Evolutionary conservation across 2,888 invertebrate genomes (phyloP), one percentile per base, ranked within the genome.

Genomic region (Melieria omissa): DNA sequence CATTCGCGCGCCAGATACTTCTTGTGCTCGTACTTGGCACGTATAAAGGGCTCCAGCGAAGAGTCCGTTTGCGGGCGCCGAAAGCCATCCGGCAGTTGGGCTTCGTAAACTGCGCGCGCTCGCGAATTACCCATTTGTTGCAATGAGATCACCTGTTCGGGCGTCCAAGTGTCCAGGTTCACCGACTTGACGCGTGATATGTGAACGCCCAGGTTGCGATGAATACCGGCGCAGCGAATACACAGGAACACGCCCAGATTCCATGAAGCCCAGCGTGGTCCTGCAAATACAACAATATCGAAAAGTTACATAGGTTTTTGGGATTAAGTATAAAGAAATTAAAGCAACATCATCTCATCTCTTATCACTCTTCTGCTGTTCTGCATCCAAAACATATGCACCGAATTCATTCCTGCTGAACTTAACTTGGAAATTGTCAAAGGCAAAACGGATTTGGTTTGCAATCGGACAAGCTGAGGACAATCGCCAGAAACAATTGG

Each of bases 261-360:
- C 98, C 98, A 99, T 77, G 98, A 97, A 63, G 99, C 98, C 99
- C 99, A 99, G 87, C 99, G 91, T 72, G 99, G 99, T 86, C 99
- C 98, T 98, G 74, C 5, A 65, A 76, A 57, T 45, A 2, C 14
- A 41, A 3, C 9, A 8, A 29, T 29, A 29, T 29, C 29, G 29
- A 29, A 29, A 29, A 29, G 29, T 29, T 29, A 29, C 29, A 3
- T 29, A 29, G 29, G 2, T 29, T 29, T 29, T 29, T 3, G 16
- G 16, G 16, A 16, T 1, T 16, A 16, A 16, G 16, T 16, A 16
- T 16, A 29, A 29, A 29, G 3, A 29, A 29, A 1, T 3, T 3
- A 29, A 29, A 29, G 3, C 29, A 29, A 3, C 29, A 16, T 16
- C 16, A 16, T 16, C 16, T 16, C 16, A 29, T 29, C 29, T 29